Base-by-base conservation (phyloP, 2,888 invertebrate species). In the Ephialtes manifestator region DNA sequence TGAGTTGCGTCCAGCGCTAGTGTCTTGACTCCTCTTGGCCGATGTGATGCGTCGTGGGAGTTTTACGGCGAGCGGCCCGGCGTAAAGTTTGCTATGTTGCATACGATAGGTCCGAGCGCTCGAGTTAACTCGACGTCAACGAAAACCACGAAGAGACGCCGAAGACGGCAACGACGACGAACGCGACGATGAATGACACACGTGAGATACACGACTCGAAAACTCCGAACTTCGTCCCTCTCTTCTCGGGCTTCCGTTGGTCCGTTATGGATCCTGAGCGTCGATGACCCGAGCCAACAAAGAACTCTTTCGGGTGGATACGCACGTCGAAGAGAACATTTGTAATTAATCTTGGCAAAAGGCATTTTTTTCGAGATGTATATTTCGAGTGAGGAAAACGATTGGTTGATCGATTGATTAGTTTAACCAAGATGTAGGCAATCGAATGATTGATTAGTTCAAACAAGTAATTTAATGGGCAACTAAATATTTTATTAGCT, bases 31-130 rank as follows among this genome's bases (percentile, higher is more conserved):
- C 39, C 72, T 55, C 81, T 79, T 68, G 74, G 83, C 60, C 84
- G 83, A 65, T 65, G 79, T 74, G 75, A 82, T 85, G 86, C 88
- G 89, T 89, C 89, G 89, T 89, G 89, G 89, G 89, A 89, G 89
- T 88, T 88, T 87, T 81, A 87, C 85, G 60, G 76, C 78, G 81
- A 81, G 86, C 70, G 70, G 76, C 76, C 53, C 39, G 63, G 80
- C 60, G 43, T 28, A 58, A 20, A 15, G 39, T 35, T n/a, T 24
- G 55, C 55, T 55, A 31, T 24, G 35, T 4, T 39, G 31, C 78
- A 79, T 79, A 39, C 10, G 39, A 39, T 79, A 85, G 82, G 85
- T 85, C 85, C 85, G 84, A 85, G 81, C 68, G 55, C 65, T n/a
- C 63, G 72, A 53, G 15, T 79, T 79, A 70, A 68, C 35, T 74